These are phyloP conservation scores for Apamea epomidion DNA, from an alignment of 2,888 invertebrate genomes.

Conservation along the genomic window DNA sequence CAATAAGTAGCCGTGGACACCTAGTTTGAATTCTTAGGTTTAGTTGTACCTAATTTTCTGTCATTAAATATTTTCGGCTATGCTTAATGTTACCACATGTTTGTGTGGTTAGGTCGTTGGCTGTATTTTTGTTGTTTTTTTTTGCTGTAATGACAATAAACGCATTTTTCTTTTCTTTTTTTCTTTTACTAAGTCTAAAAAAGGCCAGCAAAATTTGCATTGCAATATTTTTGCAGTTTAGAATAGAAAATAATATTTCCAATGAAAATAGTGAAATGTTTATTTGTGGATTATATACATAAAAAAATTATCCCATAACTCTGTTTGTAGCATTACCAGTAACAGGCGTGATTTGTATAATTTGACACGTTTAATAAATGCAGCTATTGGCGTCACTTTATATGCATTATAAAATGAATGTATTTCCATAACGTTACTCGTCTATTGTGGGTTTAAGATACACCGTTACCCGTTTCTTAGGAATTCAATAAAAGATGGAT, in stretches of 20 bases:
- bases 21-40: neutral
- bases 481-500: constrained; percentile 26
- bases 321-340: neutral
- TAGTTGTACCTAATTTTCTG: neutral
- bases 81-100: neutral
- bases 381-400: constrained; percentile 15
- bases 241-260: neutral
- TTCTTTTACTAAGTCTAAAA: neutral
- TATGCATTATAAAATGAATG: constrained; percentile 18
- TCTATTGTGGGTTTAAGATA: constrained; percentile 19
- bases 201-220: neutral
- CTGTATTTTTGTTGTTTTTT: too few species aligned
- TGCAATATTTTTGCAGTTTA: neutral
- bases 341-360: neutral
- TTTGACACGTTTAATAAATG: constrained; percentile 7
- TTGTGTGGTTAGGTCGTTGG: too few species aligned
- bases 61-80: neutral
- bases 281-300: neutral
- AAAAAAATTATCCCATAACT: neutral
- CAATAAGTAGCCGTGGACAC: neutral
- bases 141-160: too few species aligned
- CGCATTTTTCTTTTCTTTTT: neutral
- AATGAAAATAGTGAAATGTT: neutral
- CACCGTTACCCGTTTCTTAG: constrained; percentile 14
- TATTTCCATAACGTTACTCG: constrained; percentile 4